phyloP scores from a whole-genome alignment of 2,888 invertebrate species.

The Ryuthela nishihirai region DNA sequence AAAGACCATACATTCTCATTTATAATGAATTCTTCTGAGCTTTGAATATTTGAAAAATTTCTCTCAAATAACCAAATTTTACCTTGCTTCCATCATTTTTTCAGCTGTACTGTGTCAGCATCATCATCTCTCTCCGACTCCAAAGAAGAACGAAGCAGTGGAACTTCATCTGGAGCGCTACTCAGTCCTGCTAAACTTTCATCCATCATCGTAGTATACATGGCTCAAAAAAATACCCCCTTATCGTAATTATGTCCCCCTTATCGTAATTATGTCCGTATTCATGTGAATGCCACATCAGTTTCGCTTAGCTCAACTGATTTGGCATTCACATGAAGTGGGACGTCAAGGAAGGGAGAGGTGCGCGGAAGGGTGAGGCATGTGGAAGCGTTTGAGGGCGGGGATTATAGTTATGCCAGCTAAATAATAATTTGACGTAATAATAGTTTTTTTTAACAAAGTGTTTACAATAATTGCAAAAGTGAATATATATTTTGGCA shows the following conservation, averaged over 20 bases:
- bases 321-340: background rate
- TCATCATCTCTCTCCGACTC: background rate
- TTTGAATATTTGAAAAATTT: background rate
- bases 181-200: background rate
- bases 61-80: background rate
- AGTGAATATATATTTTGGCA: background rate
- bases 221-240: background rate
- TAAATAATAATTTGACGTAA: background rate
- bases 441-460: background rate
- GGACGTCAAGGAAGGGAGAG: background rate
- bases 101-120: background rate
- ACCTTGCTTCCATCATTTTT: background rate
- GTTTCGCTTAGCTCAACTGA: background rate
- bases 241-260: background rate
- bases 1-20: background rate
- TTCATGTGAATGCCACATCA: no score
- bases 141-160: background rate
- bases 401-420: background rate
- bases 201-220: background rate
- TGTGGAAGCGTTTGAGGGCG: background rate
- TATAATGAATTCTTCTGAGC: background rate
- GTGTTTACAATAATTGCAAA: background rate
- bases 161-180: background rate
- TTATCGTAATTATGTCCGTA: no score
- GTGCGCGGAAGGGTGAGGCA: background rate